phyloP scores from a whole-genome alignment of 2,888 invertebrate genomes.

The Stegophylla sp. region DNA sequence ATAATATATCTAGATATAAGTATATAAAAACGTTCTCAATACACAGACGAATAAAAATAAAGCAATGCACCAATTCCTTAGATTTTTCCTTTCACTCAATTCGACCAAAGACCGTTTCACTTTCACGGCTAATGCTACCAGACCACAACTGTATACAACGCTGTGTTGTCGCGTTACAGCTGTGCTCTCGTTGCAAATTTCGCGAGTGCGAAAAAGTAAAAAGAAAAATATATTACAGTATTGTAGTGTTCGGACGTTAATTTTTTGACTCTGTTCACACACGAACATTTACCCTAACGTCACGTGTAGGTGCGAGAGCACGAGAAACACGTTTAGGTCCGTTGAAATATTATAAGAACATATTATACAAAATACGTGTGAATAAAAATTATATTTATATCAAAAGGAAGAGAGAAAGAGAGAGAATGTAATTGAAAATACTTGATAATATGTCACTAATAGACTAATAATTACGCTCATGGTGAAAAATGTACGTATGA shows the following conservation, averaged over 20 bases:
- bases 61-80: constrained; percentile 54
- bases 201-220: not conserved
- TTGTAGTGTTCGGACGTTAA: not conserved
- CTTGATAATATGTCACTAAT: too few species aligned
- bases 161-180: not conserved
- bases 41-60: not conserved
- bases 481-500: too few species aligned
- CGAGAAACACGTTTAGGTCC: too few species aligned
- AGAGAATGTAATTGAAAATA: too few species aligned
- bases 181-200: constrained; percentile 11
- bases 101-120: constrained; percentile 49
- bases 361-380: not conserved
- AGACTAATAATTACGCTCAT: too few species aligned
- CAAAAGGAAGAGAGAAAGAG: too few species aligned
- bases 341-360: not conserved
- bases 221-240: not conserved
- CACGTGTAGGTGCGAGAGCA: not conserved
- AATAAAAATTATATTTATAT: too few species aligned
- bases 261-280: not conserved
- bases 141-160: constrained; percentile 6
- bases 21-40: not conserved
- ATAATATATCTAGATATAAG: not conserved
- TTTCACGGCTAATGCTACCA: constrained; percentile 53
- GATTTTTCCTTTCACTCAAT: constrained; percentile 56
- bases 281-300: constrained; percentile 1